Base-by-base conservation (phyloP, 2,113 vertebrate species). In the Leptodactylus fuscus region DNA sequence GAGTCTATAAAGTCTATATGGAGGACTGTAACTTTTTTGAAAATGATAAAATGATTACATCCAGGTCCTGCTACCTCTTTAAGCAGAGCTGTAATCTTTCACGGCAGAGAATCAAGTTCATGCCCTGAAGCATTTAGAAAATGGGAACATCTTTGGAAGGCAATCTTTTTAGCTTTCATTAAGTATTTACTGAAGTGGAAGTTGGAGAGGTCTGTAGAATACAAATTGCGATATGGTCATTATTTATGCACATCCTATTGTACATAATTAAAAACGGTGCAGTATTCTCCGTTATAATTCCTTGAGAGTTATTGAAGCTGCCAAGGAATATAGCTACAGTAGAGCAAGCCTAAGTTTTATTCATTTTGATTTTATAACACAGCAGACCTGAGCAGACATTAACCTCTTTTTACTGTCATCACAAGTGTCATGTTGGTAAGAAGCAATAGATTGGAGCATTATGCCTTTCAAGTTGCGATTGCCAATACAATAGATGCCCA, bases 101-200 rank as follows among this genome's bases (percentile, higher is more conserved):
- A 80, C 49, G 27, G 24, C 76, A 62, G 65, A 71, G 74, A 85
- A 80, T 85, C 83, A 85, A 85, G 83, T 86, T 86, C 84, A 81
- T 86, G 84, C 76, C 84, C 84, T 73, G 49, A 62, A 86, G 84
- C 84, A 60, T 86, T 86, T 85, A 85, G 65, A 80, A 81, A 73
- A 86, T 86, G 77, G 84, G 36, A 89, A 89, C 90, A 51, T 91
- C 85, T 91, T 90, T 89, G 91, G 88, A 88, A 91, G 88, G 82
- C 86, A 81, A 89, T 92, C 88, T 91, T 92, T 82, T 44, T 73
- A 51, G 80, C 84, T 86, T 86, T 81, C 84, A 81, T 86, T 86
- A 86, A 86, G 84, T 86, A 86, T 86, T 81, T 86, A 86, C 84
- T 86, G 84, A 81, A 77, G 34, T 86, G 65, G 74, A 86, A 85